These are phyloP conservation scores for Acrocera orbiculus DNA, from an alignment of 2,888 invertebrate species.

Conservation along the genomic window DNA sequence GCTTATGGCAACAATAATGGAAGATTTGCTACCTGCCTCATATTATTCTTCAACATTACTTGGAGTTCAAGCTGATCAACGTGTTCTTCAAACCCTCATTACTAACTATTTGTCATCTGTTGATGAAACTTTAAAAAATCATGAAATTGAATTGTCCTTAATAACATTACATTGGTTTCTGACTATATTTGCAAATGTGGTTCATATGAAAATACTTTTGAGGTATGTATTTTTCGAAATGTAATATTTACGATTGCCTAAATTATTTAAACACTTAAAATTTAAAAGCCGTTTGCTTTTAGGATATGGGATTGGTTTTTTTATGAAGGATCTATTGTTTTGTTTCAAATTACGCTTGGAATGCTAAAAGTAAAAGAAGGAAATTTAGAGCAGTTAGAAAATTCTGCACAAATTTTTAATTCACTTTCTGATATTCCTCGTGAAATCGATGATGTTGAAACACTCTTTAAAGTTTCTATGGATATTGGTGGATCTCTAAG, in stretches of 20 bases:
- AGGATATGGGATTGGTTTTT: slow-evolving; percentile 96
- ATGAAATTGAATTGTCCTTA: slow-evolving; percentile 86
- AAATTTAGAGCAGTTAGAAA: slow-evolving; percentile 69
- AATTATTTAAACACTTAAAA: no score
- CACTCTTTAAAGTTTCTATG: slow-evolving; percentile 56
- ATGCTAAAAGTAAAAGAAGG: slow-evolving; percentile 82
- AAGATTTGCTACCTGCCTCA: slow-evolving; percentile 91
- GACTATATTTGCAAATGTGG: slow-evolving; percentile 89
- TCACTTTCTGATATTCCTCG: slow-evolving; percentile 91
- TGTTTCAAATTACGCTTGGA: slow-evolving; percentile 87
- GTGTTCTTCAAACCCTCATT: slow-evolving; percentile 83
- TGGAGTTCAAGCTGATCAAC: slow-evolving; percentile 87
- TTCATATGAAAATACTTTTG: slow-evolving; percentile 85
- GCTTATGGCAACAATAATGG: slow-evolving; percentile 98
- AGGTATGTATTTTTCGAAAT: no score
- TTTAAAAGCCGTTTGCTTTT: no score
- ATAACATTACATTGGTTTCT: slow-evolving; percentile 97
- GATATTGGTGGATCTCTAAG: slow-evolving; percentile 68
- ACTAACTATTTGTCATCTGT: slow-evolving; percentile 77
- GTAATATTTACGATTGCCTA: no score
- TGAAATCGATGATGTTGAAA: slow-evolving; percentile 69
- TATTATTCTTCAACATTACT: slow-evolving; percentile 91
- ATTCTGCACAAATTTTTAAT: slow-evolving; percentile 96
- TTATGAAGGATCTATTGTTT: slow-evolving; percentile 82
- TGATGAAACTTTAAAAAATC: slow-evolving; percentile 77